Percentiles rank a stretch among this genome's conserved stretches.
These are phyloP conservation scores for Fratercula arctica DNA, from an alignment of 2,797 vertebrate genomes.

Conservation along the genomic window DNA sequence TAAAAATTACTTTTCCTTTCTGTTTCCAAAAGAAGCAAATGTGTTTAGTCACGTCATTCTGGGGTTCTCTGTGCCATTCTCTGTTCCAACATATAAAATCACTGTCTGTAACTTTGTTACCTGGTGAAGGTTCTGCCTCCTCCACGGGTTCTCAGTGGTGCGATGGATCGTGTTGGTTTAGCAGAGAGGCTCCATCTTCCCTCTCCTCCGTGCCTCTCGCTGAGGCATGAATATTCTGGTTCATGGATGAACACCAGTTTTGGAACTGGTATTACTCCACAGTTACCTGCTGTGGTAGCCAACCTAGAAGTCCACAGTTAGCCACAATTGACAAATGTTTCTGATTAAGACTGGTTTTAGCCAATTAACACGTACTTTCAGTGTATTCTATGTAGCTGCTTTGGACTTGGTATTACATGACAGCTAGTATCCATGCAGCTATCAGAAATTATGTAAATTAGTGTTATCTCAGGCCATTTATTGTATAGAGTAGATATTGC, in stretches of 20 bases:
- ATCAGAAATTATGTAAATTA: background rate
- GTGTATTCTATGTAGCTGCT: background rate
- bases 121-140: background rate
- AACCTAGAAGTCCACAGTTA: background rate
- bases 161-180: background rate
- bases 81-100: background rate
- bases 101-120: background rate
- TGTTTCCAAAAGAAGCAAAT: background rate
- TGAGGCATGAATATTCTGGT: background rate
- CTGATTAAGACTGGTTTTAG: background rate
- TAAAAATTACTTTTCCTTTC: background rate
- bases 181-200: background rate
- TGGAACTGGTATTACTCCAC: background rate
- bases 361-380: background rate
- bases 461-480: background rate
- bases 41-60: background rate
- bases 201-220: fast-evolving
- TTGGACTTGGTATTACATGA: background rate
- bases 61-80: background rate
- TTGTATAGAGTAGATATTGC: background rate
- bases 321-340: background rate
- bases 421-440: background rate
- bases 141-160: fast-evolving
- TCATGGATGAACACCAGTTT: background rate
- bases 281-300: background rate